Base-by-base conservation (phyloP, 2,888 invertebrate species). In the Trimorus sp. region DNA sequence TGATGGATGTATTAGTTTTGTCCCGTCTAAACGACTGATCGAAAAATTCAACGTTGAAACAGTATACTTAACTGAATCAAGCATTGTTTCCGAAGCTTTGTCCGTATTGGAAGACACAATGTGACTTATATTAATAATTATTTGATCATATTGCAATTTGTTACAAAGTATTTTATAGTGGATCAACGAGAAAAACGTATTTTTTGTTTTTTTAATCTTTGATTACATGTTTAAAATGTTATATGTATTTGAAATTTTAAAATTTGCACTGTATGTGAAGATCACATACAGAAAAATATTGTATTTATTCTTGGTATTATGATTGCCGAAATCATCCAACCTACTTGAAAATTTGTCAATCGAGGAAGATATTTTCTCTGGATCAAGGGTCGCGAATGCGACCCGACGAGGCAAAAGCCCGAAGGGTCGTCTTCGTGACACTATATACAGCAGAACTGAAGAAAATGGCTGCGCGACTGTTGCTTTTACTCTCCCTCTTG, bases 221-320 rank as follows among this genome's bases (percentile, higher is more conserved):
- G 37, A 58, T 58, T 58, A 58, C 58, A 58, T 58, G 58, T 58
- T 12, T 58, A 58, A n/a, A 38, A 9, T 38, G 38, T 58, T 58
- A 58, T n/a, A n/a, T 58, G 14, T 58, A 58, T 14, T 58, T 38
- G 7, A 38, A 58, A 58, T 37, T 38, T 14, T 58, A 58, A n/a
- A n/a, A n/a, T n/a, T n/a, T n/a, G n/a, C n/a, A n/a, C n/a, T n/a
- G n/a, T n/a, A n/a, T n/a, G n/a, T n/a, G n/a, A n/a, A n/a, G n/a
- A n/a, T n/a, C n/a, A n/a, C n/a, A n/a, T n/a, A n/a, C n/a, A n/a
- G n/a, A n/a, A n/a, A n/a, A n/a, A n/a, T n/a, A n/a, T n/a, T n/a
- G n/a, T n/a, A n/a, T n/a, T n/a, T n/a, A n/a, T n/a, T n/a, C n/a
- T n/a, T n/a, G n/a, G n/a, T n/a, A n/a, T n/a, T n/a, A n/a, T n/a